Conservation (phyloP, 1,140 invertebrate species). For the Cylas formicarius region DNA sequence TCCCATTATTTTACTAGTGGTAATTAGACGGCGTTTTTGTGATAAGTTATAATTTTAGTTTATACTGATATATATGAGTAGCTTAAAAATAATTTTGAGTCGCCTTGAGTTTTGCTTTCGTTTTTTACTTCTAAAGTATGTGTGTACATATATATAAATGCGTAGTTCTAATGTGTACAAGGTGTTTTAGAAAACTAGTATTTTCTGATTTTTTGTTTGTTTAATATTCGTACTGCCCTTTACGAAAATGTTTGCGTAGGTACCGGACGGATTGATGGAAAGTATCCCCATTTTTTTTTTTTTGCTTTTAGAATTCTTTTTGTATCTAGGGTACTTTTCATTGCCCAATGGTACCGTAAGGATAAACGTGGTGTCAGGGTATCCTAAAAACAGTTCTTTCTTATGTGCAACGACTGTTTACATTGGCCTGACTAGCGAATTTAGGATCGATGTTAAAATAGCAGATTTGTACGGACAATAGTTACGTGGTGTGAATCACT, state of each 20-base stretch:
- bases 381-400: neutral
- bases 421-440: slow-evolving; percentile 6
- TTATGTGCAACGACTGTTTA: slow-evolving; percentile 9
- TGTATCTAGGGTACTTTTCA: neutral
- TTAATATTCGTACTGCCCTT: neutral
- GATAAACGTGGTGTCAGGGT: neutral
- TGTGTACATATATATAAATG: slow-evolving; percentile 10
- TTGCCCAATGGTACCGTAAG: neutral
- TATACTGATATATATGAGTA: neutral
- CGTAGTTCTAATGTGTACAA: slow-evolving; percentile 9
- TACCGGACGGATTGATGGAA: neutral
- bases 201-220: slow-evolving; percentile 2
- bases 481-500: too few relatives aligned
- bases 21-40: too few relatives aligned
- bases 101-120: neutral
- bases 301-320: neutral
- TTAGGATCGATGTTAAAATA: too few relatives aligned
- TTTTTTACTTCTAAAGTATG: slow-evolving; percentile 9
- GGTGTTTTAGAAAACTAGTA: slow-evolving; percentile 6
- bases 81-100: neutral
- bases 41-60: slow-evolving; percentile 3
- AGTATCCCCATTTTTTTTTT: neutral
- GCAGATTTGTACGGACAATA: too few relatives aligned
- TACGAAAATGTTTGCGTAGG: neutral
- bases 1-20: too few relatives aligned